Evolutionary conservation across 2,888 invertebrate species (phyloP).

Genomic region (Dendrolimus houi): DNA sequence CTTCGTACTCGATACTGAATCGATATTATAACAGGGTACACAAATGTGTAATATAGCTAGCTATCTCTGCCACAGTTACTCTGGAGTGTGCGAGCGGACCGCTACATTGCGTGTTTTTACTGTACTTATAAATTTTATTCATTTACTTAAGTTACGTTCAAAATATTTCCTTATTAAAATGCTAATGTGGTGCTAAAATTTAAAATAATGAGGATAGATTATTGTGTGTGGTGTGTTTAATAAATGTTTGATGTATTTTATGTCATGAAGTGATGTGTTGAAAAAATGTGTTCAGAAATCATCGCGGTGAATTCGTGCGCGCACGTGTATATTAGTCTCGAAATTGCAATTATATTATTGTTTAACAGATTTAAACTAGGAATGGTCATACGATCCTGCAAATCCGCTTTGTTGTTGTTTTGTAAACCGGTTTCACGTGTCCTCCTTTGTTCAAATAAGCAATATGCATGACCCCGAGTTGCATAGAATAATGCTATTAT

Average conservation of each 20-base stretch:
- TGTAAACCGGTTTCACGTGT: conserved; percentile 25
- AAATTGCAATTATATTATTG: conserved; percentile 10
- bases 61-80: conserved; percentile 57
- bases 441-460: conserved; percentile 29
- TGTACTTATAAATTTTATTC: not conserved
- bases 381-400: conserved; percentile 4
- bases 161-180: not conserved
- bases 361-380: conserved; percentile 3
- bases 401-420: conserved; percentile 16
- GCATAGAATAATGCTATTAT: conserved; percentile 15
- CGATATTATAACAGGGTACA: conserved; percentile 50
- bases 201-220: not conserved
- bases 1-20: conserved; percentile 59
- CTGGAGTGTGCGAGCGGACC: conserved; percentile 48
- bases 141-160: not conserved
- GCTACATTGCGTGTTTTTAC: conserved; percentile 33
- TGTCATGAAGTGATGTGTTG: conserved; percentile 3
- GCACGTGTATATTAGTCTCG: conserved; percentile 21
- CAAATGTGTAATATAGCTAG: conserved; percentile 24
- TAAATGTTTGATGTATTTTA: conserved; percentile 16
- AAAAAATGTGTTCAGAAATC: conserved; percentile 12
- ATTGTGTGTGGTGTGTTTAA: conserved; percentile 3
- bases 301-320: conserved; percentile 20
- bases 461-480: conserved; percentile 32
- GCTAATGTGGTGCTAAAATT: not conserved